Conservation (phyloP, 2,888 invertebrate species). For the Bugulina stolonifera region DNA sequence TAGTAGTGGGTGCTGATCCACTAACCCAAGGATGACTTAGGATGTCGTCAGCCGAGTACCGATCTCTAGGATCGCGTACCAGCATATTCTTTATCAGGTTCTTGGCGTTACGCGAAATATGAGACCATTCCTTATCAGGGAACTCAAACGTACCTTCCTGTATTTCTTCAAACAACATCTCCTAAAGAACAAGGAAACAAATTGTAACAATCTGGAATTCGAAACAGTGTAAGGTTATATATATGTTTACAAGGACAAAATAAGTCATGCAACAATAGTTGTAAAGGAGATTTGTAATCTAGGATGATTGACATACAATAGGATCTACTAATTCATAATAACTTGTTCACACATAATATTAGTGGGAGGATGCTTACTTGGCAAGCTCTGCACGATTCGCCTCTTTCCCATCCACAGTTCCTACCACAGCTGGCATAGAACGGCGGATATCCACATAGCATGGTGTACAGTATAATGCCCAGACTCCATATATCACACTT, state of each 20-base stretch:
- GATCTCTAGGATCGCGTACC: conserved; percentile 78
- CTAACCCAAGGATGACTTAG: conserved; percentile 72
- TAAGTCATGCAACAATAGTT: no score
- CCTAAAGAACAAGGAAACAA: conserved; percentile 58
- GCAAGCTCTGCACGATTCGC: conserved; percentile 85
- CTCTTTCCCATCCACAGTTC: conserved; percentile 91
- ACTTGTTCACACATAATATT: no score
- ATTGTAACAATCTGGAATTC: not conserved
- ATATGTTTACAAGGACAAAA: no score
- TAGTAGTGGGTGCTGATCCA: conserved; percentile 17
- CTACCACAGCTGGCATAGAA: conserved; percentile 88
- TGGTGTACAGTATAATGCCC: conserved; percentile 82
- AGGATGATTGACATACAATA: no score
- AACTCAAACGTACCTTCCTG: conserved; percentile 70
- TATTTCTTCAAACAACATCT: conserved; percentile 82
- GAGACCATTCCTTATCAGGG: conserved; percentile 79
- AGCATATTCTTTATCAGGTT: conserved; percentile 80
- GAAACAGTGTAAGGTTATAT: no score
- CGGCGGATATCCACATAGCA: conserved; percentile 93
- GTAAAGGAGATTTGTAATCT: no score
- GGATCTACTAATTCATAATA: no score
- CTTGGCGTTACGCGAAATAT: conserved; percentile 83
- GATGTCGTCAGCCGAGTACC: conserved; percentile 80
- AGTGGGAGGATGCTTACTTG: no score
- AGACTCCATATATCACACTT: conserved; percentile 97